A percentile compares a stretch with the other conserved stretches of the same genome.
Evolutionary conservation across 1,140 invertebrate genomes (phyloP).

Genomic region (Drosophila asahinai): DNA sequence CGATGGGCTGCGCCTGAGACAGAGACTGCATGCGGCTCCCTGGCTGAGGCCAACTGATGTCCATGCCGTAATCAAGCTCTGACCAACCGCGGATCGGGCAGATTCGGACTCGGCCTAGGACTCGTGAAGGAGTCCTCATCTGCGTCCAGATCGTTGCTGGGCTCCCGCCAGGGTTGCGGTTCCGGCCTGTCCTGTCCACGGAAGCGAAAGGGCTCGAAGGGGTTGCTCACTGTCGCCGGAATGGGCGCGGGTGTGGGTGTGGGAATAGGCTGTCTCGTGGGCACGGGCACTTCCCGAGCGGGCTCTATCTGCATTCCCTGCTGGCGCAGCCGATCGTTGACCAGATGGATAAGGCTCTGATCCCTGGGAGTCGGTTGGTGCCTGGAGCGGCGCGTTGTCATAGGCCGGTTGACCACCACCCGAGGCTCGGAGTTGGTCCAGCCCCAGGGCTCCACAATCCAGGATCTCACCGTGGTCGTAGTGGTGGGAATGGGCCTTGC

Average conservation of each 20-base stretch:
- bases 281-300: slow-evolving; percentile 15
- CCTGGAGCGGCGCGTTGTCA: neutral
- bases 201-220: slow-evolving; percentile 28
- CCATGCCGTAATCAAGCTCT: slow-evolving; percentile 31
- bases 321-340: slow-evolving; percentile 58
- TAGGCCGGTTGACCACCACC: slow-evolving; percentile 16
- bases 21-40: slow-evolving; percentile 47
- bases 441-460: slow-evolving; percentile 6
- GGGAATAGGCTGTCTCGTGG: neutral
- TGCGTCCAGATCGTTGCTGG: slow-evolving; percentile 19
- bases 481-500: neutral
- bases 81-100: slow-evolving; percentile 18
- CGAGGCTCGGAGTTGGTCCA: slow-evolving; percentile 5
- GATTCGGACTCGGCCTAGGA: neutral
- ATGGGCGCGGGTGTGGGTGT: neutral
- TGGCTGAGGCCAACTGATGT: slow-evolving; percentile 50
- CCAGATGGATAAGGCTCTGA: slow-evolving; percentile 33
- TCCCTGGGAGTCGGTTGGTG: neutral
- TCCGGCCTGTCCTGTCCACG: slow-evolving; percentile 21
- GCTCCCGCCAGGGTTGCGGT: slow-evolving; percentile 17
- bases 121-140: neutral
- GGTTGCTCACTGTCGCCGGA: slow-evolving; percentile 13
- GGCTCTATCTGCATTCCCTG: slow-evolving; percentile 62
- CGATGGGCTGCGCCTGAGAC: slow-evolving; percentile 18
- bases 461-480: slow-evolving; percentile 2